A percentile compares a stretch with the other conserved stretches of the same genome.
These are phyloP conservation scores for Lysandra coridon DNA, from an alignment of 2,888 invertebrate genomes.

Conservation along the genomic window DNA sequence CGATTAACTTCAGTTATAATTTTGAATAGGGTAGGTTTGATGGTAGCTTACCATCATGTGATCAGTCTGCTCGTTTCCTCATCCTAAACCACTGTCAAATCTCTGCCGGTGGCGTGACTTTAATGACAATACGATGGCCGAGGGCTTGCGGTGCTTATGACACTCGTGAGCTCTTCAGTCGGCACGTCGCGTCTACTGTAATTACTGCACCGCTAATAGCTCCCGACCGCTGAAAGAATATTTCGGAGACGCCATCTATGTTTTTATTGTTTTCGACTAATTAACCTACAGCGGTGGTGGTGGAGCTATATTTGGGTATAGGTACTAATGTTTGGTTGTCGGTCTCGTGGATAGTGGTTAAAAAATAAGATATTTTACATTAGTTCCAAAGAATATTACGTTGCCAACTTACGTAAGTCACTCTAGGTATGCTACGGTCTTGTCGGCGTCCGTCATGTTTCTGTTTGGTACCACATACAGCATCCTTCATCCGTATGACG, in stretches of 20 bases:
- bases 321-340: not conserved
- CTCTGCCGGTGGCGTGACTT: not conserved
- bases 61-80: not conserved
- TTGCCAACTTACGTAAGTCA: too few relatives aligned
- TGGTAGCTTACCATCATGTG: not conserved
- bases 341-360: too few relatives aligned
- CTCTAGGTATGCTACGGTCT: too few relatives aligned
- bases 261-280: constrained; percentile 32
- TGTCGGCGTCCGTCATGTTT: too few relatives aligned
- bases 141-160: constrained; percentile 1
- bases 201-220: constrained; percentile 2
- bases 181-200: not conserved
- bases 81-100: not conserved
- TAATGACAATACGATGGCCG: constrained; percentile 2
- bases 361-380: too few relatives aligned
- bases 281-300: not conserved
- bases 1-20: too few relatives aligned
- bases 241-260: constrained; percentile 10
- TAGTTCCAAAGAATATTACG: too few relatives aligned
- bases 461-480: too few relatives aligned
- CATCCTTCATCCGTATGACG: too few relatives aligned
- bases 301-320: not conserved
- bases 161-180: constrained; percentile 11
- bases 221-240: not conserved
- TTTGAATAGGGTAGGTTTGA: too few relatives aligned